phyloP scores from a whole-genome alignment of 2,113 vertebrate species.

The Talpa occidentalis region DNA sequence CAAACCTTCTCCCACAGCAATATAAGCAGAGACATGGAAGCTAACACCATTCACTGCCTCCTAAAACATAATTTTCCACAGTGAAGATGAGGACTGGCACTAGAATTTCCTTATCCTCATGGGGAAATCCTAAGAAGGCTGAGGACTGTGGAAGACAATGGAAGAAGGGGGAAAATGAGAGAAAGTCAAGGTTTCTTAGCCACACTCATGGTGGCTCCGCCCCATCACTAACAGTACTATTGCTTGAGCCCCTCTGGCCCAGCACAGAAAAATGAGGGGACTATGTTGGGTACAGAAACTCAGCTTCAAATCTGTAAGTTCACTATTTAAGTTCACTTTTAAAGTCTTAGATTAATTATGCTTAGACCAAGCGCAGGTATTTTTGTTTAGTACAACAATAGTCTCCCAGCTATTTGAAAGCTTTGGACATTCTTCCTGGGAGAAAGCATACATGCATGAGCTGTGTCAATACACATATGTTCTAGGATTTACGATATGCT shows the following conservation, averaged over 20 bases:
- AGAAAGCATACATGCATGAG: not conserved
- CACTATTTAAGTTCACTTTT: not conserved
- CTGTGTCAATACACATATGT: not conserved
- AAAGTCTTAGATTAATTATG: not conserved
- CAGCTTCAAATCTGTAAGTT: not conserved
- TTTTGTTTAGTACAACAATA: not conserved
- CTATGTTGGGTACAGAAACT: not conserved
- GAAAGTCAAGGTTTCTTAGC: not conserved
- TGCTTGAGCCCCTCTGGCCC: not conserved
- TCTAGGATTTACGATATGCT: not conserved
- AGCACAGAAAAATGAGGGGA: not conserved
- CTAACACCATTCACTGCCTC: not conserved
- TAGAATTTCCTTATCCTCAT: not conserved
- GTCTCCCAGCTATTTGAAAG: not conserved
- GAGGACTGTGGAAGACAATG: not conserved
- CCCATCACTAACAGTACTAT: not conserved
- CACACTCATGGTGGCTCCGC: too few relatives aligned
- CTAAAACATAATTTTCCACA: not conserved
- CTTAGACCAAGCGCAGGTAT: not conserved
- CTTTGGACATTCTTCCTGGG: not conserved
- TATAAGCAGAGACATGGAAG: not conserved
- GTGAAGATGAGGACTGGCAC: not conserved
- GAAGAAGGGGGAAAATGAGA: not conserved
- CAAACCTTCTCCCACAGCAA: not conserved
- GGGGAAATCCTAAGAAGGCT: not conserved